phyloP scores from a whole-genome alignment of 92 coral and sea anemone species.

The Phenganax marumi region DNA sequence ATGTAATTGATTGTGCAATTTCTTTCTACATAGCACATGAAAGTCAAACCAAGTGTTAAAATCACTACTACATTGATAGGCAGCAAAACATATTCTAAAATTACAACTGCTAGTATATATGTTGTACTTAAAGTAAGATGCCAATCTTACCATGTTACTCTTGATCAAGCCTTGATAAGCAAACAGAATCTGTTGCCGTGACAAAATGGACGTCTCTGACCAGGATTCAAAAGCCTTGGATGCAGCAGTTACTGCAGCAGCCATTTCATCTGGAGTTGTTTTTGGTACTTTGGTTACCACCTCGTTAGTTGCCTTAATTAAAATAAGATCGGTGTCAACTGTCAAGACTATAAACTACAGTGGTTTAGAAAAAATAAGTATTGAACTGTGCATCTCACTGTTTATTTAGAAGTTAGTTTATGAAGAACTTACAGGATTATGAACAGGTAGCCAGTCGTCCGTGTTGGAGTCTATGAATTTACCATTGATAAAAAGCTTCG shows the following conservation, averaged over 20 bases:
- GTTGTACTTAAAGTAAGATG: not conserved
- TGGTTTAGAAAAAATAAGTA: not conserved
- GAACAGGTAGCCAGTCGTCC: slow-evolving; percentile 81
- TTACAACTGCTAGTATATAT: not conserved
- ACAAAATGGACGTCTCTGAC: slow-evolving; percentile 83
- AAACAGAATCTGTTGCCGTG: slow-evolving; percentile 91
- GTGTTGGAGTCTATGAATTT: slow-evolving; percentile 82
- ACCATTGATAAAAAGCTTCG: slow-evolving; percentile 93
- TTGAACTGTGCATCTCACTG: not conserved
- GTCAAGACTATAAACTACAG: not conserved
- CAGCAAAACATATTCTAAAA: not conserved
- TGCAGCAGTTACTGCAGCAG: slow-evolving; percentile 84
- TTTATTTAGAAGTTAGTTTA: no score
- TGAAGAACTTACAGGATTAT: slow-evolving; percentile 81
- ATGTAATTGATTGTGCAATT: slow-evolving; percentile 78
- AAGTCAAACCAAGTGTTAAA: not conserved
- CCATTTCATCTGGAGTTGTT: slow-evolving; percentile 83
- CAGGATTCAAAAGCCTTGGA: slow-evolving; percentile 78
- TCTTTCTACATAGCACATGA: slow-evolving; percentile 63
- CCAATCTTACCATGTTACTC: slow-evolving; percentile 68
- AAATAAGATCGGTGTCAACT: no score
- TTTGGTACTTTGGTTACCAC: slow-evolving; percentile 80
- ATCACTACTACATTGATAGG: not conserved
- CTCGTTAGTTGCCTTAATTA: slow-evolving; percentile 89
- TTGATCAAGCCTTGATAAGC: slow-evolving; percentile 86